Percentiles rank a stretch among this genome's conserved stretches.
phyloP scores from a whole-genome alignment of 2,888 invertebrate genomes.

The Caenorhabditis angaria region DNA sequence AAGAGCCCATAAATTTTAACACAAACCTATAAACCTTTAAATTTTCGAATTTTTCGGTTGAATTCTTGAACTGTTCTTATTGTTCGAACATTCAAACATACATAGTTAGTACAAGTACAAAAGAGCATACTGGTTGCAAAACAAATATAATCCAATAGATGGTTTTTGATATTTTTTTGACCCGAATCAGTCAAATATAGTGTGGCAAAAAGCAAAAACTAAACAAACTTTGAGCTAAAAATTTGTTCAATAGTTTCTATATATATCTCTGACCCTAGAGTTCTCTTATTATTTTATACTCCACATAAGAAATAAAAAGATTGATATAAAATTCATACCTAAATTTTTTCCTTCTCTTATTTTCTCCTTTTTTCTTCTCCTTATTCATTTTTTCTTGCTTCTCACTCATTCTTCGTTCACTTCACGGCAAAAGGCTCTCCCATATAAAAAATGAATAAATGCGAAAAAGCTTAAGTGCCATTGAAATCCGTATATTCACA shows the following conservation, averaged over 20 bases:
- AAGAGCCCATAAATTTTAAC: no score
- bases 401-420: no score
- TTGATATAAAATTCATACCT: not conserved
- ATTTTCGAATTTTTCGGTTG: no score
- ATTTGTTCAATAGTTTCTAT: no score
- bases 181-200: not conserved
- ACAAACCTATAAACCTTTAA: no score
- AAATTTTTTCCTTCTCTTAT: not conserved
- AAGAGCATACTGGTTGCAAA: not conserved
- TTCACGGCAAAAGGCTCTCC: no score
- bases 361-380: not conserved
- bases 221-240: not conserved
- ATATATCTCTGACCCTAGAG: no score
- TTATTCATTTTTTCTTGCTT: no score
- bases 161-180: not conserved
- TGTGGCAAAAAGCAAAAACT: not conserved
- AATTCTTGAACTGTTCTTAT: no score
- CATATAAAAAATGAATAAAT: constrained; percentile 2
- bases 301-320: not conserved
- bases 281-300: no score
- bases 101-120: not conserved
- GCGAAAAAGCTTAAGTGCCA: constrained; percentile 32
- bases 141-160: not conserved
- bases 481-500: constrained; percentile 26
- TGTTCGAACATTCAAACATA: not conserved